Evolutionary conservation across 2,113 vertebrate genomes (phyloP).

Genomic region (Mesocricetus auratus): DNA sequence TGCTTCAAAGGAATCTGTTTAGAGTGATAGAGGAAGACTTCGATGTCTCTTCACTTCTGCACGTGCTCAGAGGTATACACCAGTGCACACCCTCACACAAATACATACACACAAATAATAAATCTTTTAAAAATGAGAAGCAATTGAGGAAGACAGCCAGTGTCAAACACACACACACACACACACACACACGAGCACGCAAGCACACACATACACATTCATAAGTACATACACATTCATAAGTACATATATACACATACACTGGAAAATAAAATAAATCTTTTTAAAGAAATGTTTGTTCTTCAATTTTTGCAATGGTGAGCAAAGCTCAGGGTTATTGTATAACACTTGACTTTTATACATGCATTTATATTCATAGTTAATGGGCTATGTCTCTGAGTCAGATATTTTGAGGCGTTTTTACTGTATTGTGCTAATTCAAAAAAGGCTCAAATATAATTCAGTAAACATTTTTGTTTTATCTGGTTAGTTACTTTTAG

Average conservation of each 20-base stretch:
- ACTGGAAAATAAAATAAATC: not conserved
- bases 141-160: not conserved
- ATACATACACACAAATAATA: not conserved
- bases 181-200: not conserved
- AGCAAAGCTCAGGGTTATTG: not conserved
- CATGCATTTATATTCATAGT: not conserved
- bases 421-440: not conserved
- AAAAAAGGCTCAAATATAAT: not conserved
- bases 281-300: not conserved
- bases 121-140: not conserved
- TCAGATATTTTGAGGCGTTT: not conserved
- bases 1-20: not conserved
- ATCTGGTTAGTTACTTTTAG: not conserved
- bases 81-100: not conserved
- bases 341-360: not conserved
- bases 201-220: not conserved
- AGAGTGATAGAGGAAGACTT: not conserved
- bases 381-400: not conserved
- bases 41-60: not conserved
- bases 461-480: not conserved
- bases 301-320: not conserved
- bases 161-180: not conserved
- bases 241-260: not conserved
- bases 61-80: not conserved
- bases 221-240: not conserved